Percentiles rank a stretch among this genome's conserved stretches.
These are phyloP conservation scores for Dorcus parallelipipedus DNA, from an alignment of 2,888 invertebrate species.

Conservation along the genomic window DNA sequence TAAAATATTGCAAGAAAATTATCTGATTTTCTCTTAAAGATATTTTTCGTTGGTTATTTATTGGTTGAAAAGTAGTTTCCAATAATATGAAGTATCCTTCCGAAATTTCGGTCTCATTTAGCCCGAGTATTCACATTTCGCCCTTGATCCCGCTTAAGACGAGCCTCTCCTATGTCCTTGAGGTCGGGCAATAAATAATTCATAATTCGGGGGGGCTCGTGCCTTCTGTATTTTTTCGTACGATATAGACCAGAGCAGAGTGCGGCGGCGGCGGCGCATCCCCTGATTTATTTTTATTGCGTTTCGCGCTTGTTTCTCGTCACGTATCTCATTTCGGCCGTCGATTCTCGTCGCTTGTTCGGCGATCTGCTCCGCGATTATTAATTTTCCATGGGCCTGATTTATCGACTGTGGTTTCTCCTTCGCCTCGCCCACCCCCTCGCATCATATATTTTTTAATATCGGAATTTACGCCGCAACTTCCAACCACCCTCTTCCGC, in stretches of 20 bases:
- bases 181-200: neutral
- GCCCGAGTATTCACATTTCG: neutral
- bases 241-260: too few relatives aligned
- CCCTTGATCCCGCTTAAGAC: constrained; percentile 1
- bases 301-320: constrained; percentile 32
- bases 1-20: neutral
- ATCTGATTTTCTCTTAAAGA: neutral
- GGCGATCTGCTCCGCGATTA: constrained; percentile 35
- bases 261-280: neutral
- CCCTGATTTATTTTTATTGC: constrained; percentile 34
- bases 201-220: neutral
- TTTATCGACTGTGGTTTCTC: neutral
- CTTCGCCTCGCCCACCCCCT: neutral
- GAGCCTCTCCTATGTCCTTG: neutral
- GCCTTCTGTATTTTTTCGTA: too few relatives aligned
- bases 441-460: too few relatives aligned
- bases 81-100: too few relatives aligned
- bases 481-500: too few relatives aligned
- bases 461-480: too few relatives aligned
- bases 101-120: too few relatives aligned
- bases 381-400: constrained; percentile 31
- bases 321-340: constrained; percentile 36
- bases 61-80: neutral
- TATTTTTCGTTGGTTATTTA: neutral
- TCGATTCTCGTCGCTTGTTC: constrained; percentile 31